Evolutionary conservation across 2,113 vertebrate species (phyloP), one percentile per base, ranked within the genome.

Genomic region (Periophthalmodon schlosseri): DNA sequence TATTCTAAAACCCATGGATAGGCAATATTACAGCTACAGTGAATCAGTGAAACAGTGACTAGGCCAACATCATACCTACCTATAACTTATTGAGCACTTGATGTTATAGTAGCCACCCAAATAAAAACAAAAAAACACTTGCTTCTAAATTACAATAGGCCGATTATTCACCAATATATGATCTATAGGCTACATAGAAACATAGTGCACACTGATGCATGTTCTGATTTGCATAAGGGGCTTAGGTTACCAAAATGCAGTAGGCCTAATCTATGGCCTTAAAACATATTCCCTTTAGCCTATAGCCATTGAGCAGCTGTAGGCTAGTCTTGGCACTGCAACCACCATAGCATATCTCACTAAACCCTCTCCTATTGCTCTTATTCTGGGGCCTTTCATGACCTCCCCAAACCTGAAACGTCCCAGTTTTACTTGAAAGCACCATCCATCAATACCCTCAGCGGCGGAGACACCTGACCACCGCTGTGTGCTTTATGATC

Each of bases 401-500:
- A 79, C 68, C 76, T 24, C 58, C 36, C 24, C 24, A 18, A 56
- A 66, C 18, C 52, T 73, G 34, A 81, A 69, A 67, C 33, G 72
- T 61, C 78, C 73, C 82, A 76, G 21, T 69, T 81, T 82, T 39
- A 65, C 18, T 44, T 65, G 63, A 65, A 65, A 71, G 60, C 75
- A 10, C 15, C 60, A 33, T 34, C 60, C 60, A 34, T 63, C 60
- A 63, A 18, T 63, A 34, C 16, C 60, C 21, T 63, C 60, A 68
- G 16, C 23, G 24, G 34, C 70, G 70, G 50, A 73, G 80, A 52
- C 73, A 82, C 73, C 77, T 76, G 70, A 70, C 63, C 50, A 79
- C 78, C 86, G 28, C 60, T 71, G 69, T 77, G 71, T 20, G 49
- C 73, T 78, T 76, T 73, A 49, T 71, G 73, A 81, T 49, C 36